Evolutionary conservation across 2,888 invertebrate genomes (phyloP), one percentile per base, ranked within the genome.

Genomic region (Lasius platythorax): DNA sequence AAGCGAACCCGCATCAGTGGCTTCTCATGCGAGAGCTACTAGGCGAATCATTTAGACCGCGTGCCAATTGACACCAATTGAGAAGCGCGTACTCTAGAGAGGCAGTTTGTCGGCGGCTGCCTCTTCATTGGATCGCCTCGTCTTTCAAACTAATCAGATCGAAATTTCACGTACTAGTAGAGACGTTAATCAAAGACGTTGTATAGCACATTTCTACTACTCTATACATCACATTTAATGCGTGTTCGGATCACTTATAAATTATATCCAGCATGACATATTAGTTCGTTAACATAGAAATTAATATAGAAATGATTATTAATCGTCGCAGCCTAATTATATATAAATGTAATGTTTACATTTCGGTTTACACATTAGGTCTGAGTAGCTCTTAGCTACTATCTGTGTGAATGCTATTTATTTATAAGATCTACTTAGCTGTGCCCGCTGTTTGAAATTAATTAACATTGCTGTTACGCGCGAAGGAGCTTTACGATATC

Each of bases 21-120:
- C 6, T 83, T 85, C 85, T 83, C 83, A 63, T 40, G 64, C 40
- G 67, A 61, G 82, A 81, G 58, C 84, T 87, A 82, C 81, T 72
- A 66, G 88, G 2, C 82, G 85, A 91, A 94, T 92, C 92, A 94
- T 93, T 93, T 91, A 85, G 93, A 91, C 89, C 91, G 88, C 93
- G 79, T 87, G 88, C 87, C 93, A 94, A 94, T 94, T 94, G 94
- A 93, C 93, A 91, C 87, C 93, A 93, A 93, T 94, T 93, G 92
- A 91, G 86, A 83, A 85, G 88, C 88, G 85, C 87, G 85, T 66
- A 74, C 74, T 82, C 70, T 66, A 74, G 46, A 66, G 81, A 67
- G 66, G 81, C 82, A 82, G 82, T 81, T 75, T 68, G 68, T 70
- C 83, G 79, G 79, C 83, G 82, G 75, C 79, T 83, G 84, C 50